Conservation (phyloP, 2,797 vertebrate species). For the Periophthalmus magnuspinnatus region DNA sequence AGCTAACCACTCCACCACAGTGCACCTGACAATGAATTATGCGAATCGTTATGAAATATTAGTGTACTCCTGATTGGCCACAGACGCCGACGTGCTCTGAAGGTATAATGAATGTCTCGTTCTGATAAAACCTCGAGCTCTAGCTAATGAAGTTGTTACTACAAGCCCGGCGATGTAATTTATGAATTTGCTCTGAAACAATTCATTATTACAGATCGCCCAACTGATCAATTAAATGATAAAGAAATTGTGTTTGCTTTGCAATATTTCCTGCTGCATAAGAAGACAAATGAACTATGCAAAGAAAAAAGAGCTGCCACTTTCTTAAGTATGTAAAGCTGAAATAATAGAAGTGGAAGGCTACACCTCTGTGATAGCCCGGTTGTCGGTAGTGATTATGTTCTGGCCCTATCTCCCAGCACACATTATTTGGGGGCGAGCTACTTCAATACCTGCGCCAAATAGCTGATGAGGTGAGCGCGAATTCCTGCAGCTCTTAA, state of each 20-base stretch:
- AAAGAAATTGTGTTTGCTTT: conserved; percentile 63
- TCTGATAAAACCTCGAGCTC: conserved; percentile 59
- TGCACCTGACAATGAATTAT: conserved; percentile 30
- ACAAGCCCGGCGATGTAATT: conserved; percentile 63
- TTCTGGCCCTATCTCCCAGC: conserved; percentile 46
- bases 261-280: conserved; percentile 60
- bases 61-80: conserved; percentile 40
- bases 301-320: conserved; percentile 34
- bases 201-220: conserved; percentile 72
- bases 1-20: background rate
- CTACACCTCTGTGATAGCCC: conserved; percentile 45
- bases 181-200: conserved; percentile 68
- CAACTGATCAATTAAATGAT: conserved; percentile 77
- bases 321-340: conserved; percentile 25
- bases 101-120: conserved; percentile 54
- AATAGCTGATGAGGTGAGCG: conserved; percentile 59
- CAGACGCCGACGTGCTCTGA: conserved; percentile 32
- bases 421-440: conserved; percentile 23
- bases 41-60: conserved; percentile 42
- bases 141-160: conserved; percentile 70
- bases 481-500: conserved; percentile 50
- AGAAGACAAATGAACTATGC: conserved; percentile 53
- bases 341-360: conserved; percentile 42
- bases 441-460: conserved; percentile 56
- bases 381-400: conserved; percentile 59